Percentiles rank a stretch among this genome's conserved stretches.
Evolutionary conservation across 2,888 invertebrate species (phyloP).

Genomic region (Euplexia lucipara): DNA sequence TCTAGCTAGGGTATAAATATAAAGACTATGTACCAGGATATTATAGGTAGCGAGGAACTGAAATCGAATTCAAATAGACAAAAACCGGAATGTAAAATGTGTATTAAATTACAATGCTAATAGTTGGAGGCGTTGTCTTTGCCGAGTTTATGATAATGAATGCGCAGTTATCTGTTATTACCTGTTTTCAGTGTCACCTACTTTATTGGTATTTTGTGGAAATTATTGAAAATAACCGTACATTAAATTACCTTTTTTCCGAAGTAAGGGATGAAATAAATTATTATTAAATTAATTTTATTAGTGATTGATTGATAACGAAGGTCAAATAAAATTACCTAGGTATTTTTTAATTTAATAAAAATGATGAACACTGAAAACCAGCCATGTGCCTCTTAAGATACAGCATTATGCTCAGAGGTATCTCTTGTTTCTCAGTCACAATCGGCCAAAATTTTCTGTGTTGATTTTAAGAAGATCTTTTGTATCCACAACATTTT

Average conservation of each 20-base stretch:
- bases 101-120: constrained; percentile 18
- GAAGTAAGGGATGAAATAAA: not conserved
- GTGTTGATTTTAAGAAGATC: too few species aligned
- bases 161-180: constrained; percentile 1
- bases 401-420: too few species aligned
- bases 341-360: too few species aligned
- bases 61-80: constrained; percentile 26
- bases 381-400: too few species aligned
- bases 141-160: constrained; percentile 13
- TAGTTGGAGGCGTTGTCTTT: constrained; percentile 12
- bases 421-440: too few species aligned
- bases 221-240: not conserved
- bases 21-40: constrained; percentile 50
- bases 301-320: not conserved
- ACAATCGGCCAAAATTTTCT: too few species aligned
- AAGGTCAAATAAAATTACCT: too few species aligned
- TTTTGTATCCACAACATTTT: too few species aligned
- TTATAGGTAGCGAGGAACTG: constrained; percentile 23
- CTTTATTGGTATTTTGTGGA: not conserved
- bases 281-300: not conserved
- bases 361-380: too few species aligned
- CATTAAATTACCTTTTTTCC: too few species aligned
- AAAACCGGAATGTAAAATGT: constrained; percentile 34
- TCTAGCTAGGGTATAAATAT: constrained; percentile 27
- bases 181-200: constrained; percentile 7